These are phyloP conservation scores for Oxyruncus cristatus DNA, from an alignment of 2,113 vertebrate species.

Conservation along the genomic window DNA sequence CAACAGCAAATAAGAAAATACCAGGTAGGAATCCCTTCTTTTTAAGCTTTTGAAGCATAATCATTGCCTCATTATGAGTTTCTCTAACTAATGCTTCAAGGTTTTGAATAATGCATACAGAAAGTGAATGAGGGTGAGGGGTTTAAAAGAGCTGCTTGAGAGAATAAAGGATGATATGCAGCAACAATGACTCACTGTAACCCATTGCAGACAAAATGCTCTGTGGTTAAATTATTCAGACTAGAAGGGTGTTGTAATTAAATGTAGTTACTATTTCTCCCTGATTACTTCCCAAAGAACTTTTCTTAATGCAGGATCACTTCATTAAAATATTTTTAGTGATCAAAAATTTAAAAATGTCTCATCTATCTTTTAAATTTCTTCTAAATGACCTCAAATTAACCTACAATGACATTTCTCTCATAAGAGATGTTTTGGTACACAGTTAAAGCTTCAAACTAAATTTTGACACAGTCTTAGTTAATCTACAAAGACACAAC, in stretches of 20 bases:
- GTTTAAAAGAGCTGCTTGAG: background rate
- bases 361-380: background rate
- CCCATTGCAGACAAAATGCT: background rate
- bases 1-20: background rate
- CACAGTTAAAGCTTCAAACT: background rate
- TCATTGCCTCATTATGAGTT: background rate
- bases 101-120: background rate
- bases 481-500: background rate
- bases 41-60: background rate
- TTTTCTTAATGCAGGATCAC: background rate
- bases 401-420: background rate
- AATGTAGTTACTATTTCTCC: background rate
- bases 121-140: background rate
- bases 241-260: background rate
- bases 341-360: background rate
- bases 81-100: background rate
- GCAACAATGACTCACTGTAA: background rate
- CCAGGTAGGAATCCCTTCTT: background rate
- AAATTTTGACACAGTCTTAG: background rate
- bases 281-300: background rate
- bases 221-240: conserved; percentile 3
- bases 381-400: background rate
- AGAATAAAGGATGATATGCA: background rate
- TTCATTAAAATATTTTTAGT: background rate
- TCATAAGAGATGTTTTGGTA: background rate